Base-by-base conservation (phyloP, 2,797 vertebrate genomes). In the Catharus ustulatus region DNA sequence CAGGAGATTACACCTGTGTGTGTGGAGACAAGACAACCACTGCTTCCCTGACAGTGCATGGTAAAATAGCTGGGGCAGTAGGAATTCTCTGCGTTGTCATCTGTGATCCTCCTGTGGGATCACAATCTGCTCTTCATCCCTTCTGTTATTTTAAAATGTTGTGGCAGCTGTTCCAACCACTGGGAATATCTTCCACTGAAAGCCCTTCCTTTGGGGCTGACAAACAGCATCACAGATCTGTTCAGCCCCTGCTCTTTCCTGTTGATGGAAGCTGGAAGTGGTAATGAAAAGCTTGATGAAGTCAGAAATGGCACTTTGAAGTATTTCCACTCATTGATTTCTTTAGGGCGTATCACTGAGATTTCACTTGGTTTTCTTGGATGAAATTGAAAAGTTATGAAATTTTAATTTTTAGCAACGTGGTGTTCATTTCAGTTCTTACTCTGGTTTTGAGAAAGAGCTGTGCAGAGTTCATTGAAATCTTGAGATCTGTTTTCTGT, bases 1-100 rank as follows among this genome's bases (percentile, higher is more conserved):
- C 98, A 1, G 98, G 98, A 90, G 97, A 94, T 78, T 99, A 99
- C 89, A 96, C 67, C 0, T 99, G 98, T 58, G 88, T 93, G 68
- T 98, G 96, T 20, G 98, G 98, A 81, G 97, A 98, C 93, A 97
- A 62, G 59, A 92, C 36, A 21, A 98, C 96, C 74, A 96, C 97
- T 3, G 97, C 98, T 2, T 97, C 94, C 85, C 89, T 98, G 77
- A 96, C 77, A 43, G 98, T 99, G 68, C 98, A 98, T 90, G 98
- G 98, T 98, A 98, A 97, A 97, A 84, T 34, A 71, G 15, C 24
- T 40, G 42, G 3, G 4, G 71, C 52, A 30, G 49, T 1, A 54
- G 86, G 77, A 72, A 19, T 74, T 88, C 74, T 78, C 69, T 89
- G 49, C 32, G 0, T 48, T 63, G 48, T 42, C 79, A 45, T 66